These are phyloP conservation scores for Albula glossodonta DNA, from an alignment of 2,113 vertebrate species.

Conservation along the genomic window DNA sequence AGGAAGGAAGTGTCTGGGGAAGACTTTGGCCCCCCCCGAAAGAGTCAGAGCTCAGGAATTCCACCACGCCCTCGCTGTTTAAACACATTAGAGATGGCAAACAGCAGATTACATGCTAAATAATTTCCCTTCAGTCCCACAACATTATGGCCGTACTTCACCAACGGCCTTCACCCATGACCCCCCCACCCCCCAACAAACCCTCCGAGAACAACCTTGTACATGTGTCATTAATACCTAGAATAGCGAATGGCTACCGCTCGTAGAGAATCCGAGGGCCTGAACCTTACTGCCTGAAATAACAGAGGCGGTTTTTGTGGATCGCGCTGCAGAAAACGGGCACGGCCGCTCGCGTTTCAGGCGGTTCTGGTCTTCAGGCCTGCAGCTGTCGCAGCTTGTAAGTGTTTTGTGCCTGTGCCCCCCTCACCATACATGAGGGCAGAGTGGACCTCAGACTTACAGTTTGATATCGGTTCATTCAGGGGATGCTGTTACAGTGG, in stretches of 20 bases:
- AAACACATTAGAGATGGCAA: constrained; percentile 16
- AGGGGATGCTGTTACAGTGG: constrained; percentile 43
- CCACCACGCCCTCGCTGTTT: constrained; percentile 38
- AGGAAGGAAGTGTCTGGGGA: constrained; percentile 18
- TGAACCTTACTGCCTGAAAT: no score
- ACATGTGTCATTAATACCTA: no score
- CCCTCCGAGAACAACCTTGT: no score
- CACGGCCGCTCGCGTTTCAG: not conserved
- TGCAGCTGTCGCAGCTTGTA: not conserved
- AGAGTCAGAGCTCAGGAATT: constrained; percentile 53
- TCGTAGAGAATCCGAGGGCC: no score
- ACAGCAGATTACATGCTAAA: not conserved
- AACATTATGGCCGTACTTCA: not conserved
- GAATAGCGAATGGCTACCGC: no score
- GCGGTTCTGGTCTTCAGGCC: not conserved
- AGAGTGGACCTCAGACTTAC: not conserved
- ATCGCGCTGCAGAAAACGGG: no score
- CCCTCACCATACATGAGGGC: no score
- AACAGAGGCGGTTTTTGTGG: no score
- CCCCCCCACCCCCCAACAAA: no score
- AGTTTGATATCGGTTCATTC: constrained; percentile 32
- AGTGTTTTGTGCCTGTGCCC: not conserved
- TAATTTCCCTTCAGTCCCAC: not conserved
- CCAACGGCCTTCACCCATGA: no score
- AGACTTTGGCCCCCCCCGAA: constrained; percentile 44